Evolutionary conservation across 2,113 vertebrate species (phyloP).

Genomic region (Dasyurus viverrinus): DNA sequence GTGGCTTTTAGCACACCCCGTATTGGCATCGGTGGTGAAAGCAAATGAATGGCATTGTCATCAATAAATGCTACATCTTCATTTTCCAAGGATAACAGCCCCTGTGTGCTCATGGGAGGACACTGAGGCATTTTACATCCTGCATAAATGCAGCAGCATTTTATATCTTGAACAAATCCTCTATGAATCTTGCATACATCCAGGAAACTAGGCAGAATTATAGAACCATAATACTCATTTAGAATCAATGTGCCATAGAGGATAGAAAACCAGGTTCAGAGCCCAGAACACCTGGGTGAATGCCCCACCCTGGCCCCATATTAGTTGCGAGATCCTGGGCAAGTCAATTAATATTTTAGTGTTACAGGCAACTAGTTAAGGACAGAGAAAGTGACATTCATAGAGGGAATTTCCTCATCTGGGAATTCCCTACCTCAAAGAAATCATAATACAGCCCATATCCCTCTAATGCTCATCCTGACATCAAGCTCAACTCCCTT

Average conservation of each 20-base stretch:
- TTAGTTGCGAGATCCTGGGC: not conserved
- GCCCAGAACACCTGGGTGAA: not conserved
- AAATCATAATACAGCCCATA: not conserved
- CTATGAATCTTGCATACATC: slow-evolving; percentile 31
- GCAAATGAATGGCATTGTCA: slow-evolving; percentile 20
- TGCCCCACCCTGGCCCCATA: not conserved
- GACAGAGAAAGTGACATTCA: not conserved
- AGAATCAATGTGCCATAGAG: not conserved
- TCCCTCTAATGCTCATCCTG: not conserved
- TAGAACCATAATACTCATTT: not conserved
- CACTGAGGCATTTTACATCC: slow-evolving; percentile 27
- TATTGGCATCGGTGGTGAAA: not conserved
- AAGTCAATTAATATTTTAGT: not conserved
- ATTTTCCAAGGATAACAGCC: slow-evolving; percentile 5
- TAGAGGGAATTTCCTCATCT: not conserved
- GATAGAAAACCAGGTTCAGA: not conserved
- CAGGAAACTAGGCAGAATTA: slow-evolving; percentile 43
- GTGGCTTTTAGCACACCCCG: slow-evolving; percentile 29
- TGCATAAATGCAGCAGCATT: slow-evolving; percentile 40
- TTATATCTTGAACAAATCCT: slow-evolving; percentile 7
- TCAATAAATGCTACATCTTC: slow-evolving; percentile 4
- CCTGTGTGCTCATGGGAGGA: not conserved
- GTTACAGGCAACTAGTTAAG: not conserved
- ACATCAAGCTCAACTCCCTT: not conserved
- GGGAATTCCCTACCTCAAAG: not conserved